Percentiles rank a stretch among this genome's conserved stretches.
Conservation (phyloP, 2,888 invertebrate species). For the Yponomeuta evonymella region DNA sequence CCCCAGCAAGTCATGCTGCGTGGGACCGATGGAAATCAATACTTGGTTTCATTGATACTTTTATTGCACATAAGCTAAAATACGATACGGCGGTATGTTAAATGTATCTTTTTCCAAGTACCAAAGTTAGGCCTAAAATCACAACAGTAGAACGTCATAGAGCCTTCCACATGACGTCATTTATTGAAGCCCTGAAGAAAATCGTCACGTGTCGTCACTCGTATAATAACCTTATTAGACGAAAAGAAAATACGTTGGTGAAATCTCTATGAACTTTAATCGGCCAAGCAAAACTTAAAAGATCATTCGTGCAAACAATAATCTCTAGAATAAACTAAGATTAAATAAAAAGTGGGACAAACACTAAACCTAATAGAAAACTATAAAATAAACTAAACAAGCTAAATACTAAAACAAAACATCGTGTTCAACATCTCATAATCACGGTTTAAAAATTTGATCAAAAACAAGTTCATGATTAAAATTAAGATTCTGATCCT, state of each 20-base stretch:
- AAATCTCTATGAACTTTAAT: conserved; percentile 43
- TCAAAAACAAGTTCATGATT: conserved; percentile 71
- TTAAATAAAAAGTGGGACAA: conserved; percentile 33
- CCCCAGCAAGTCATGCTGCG: too few species aligned
- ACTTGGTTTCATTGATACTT: too few species aligned
- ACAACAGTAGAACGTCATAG: too few species aligned
- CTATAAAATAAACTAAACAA: conserved; percentile 13
- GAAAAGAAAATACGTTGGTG: not conserved
- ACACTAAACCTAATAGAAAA: conserved; percentile 29
- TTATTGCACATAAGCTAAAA: too few species aligned
- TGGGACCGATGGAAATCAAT: too few species aligned
- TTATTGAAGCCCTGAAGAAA: too few species aligned
- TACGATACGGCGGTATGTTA: too few species aligned
- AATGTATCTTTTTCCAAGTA: too few species aligned
- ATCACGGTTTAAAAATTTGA: conserved; percentile 61
- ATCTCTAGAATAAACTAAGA: conserved; percentile 2
- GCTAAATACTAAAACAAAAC: conserved; percentile 27
- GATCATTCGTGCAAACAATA: conserved; percentile 46
- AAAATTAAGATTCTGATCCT: conserved; percentile 47
- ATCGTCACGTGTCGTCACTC: too few species aligned
- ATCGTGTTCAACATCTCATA: conserved; percentile 48
- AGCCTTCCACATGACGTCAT: too few species aligned
- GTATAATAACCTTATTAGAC: too few species aligned
- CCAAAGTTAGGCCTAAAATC: too few species aligned
- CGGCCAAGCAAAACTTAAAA: conserved; percentile 56